Evolutionary conservation across 2,888 invertebrate genomes (phyloP).

Genomic region (Aleiodes alternator): DNA sequence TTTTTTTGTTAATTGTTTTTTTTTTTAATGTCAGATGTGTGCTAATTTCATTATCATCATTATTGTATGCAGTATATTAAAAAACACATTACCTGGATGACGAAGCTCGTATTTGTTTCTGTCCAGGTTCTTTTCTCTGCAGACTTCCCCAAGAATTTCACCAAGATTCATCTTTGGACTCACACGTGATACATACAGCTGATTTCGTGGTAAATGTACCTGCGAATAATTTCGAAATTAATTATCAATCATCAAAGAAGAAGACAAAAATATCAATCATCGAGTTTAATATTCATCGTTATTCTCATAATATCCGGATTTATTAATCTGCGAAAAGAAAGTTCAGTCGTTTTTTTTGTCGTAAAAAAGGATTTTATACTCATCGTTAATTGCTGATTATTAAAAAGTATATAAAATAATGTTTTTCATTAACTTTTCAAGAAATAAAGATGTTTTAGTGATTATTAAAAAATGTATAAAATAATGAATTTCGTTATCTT

Average conservation of each 20-base stretch:
- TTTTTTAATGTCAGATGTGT: too few relatives aligned
- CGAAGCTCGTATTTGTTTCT: conserved; percentile 84
- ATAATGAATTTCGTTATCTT: too few relatives aligned
- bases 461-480: too few relatives aligned
- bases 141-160: conserved; percentile 84
- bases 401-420: neutral
- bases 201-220: conserved; percentile 87
- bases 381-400: neutral
- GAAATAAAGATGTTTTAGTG: too few relatives aligned
- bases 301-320: neutral
- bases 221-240: conserved; percentile 61
- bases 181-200: conserved; percentile 86
- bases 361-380: neutral
- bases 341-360: neutral
- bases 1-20: too few relatives aligned
- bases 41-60: too few relatives aligned
- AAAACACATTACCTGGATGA: conserved; percentile 80
- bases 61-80: neutral
- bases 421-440: too few relatives aligned
- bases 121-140: conserved; percentile 86
- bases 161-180: conserved; percentile 83
- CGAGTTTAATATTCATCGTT: neutral
- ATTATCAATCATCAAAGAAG: neutral
- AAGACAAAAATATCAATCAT: too few relatives aligned
- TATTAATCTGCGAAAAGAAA: neutral